These are phyloP conservation scores for Mohoua ochrocephala DNA, from an alignment of 2,113 vertebrate species.

Conservation along the genomic window DNA sequence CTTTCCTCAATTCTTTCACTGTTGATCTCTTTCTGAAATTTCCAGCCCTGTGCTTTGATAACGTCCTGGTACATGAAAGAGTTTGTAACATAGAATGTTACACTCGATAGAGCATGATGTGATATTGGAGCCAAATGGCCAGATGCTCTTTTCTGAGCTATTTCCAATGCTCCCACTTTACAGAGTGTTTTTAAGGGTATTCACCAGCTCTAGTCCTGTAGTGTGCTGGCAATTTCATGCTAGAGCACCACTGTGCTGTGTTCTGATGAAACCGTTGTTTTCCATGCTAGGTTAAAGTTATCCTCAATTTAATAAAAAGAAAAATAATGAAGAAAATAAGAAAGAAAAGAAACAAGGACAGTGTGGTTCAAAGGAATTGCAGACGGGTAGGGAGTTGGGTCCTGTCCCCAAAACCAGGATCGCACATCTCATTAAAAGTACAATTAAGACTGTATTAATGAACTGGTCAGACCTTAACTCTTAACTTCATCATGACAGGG, in stretches of 20 bases:
- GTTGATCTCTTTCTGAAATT: neutral
- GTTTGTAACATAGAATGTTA: slow-evolving; percentile 44
- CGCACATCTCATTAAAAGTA: neutral
- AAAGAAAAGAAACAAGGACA: neutral
- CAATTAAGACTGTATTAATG: neutral
- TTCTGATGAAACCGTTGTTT: slow-evolving; percentile 28
- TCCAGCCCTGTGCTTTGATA: slow-evolving; percentile 35
- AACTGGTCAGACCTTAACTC: neutral
- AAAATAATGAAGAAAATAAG: neutral
- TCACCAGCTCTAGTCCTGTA: neutral
- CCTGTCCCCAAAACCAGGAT: neutral
- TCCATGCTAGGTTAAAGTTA: neutral
- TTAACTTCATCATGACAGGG: neutral
- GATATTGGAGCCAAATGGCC: slow-evolving; percentile 45
- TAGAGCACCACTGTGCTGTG: neutral
- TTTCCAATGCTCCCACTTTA: slow-evolving; percentile 36
- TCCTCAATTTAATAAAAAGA: neutral
- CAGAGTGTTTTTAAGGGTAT: neutral
- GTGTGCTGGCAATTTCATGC: slow-evolving; percentile 34
- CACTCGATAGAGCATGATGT: slow-evolving; percentile 26
- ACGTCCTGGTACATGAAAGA: slow-evolving; percentile 35
- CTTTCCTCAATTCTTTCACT: neutral
- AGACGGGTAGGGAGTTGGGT: neutral
- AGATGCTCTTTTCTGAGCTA: slow-evolving; percentile 53
- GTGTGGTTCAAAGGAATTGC: neutral